Base-by-base conservation (phyloP, 2,888 invertebrate genomes). In the Cybosia mesomella region DNA sequence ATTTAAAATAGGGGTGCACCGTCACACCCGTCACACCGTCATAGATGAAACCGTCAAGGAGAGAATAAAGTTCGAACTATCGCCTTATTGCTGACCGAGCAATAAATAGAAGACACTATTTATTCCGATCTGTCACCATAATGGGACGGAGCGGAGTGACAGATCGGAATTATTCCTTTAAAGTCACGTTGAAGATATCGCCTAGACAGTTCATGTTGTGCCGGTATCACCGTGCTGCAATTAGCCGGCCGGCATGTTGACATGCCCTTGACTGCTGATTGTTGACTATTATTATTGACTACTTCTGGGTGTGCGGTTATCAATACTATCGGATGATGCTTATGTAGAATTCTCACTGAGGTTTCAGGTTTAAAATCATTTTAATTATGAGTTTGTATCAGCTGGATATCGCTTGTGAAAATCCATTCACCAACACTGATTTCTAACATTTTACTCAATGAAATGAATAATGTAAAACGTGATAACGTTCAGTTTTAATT, bases 251-350 rank as follows among this genome's bases (percentile, higher is more conserved):
- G 73, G 72, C 80, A 81, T 72, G 70, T 59, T 34, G 64, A 57
- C 36, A 63, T 73, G 81, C 66, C 84, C 83, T 84, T 83, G 84
- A 75, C 82, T 66, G 70, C 58, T 70, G 57, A 68, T 68, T 60
- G 53, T 64, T 39, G 36, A 18, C 24, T 55, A 24, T 54, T 32
- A 28, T 49, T 34, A 32, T 34, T 22, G 3, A 7, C 21, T 18
- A 54, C 21, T 62, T 34, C 49, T 62, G 28, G 39, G 32, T 34
- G 62, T 22, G 28, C 9, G 18, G 18, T 49, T n/a, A 49, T 62
- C 21, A 53, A 1, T 43, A 8, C 9, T 43, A n/a, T 43, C 10
- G n/a, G 13, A 11, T 55, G 13, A 24, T 55, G 15, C 13, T 0
- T 15, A 15, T 15, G 7, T 24, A 24, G 1, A 28, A 55, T 55